Conservation (phyloP, 2,888 invertebrate genomes). For the Nectonema munidae region DNA sequence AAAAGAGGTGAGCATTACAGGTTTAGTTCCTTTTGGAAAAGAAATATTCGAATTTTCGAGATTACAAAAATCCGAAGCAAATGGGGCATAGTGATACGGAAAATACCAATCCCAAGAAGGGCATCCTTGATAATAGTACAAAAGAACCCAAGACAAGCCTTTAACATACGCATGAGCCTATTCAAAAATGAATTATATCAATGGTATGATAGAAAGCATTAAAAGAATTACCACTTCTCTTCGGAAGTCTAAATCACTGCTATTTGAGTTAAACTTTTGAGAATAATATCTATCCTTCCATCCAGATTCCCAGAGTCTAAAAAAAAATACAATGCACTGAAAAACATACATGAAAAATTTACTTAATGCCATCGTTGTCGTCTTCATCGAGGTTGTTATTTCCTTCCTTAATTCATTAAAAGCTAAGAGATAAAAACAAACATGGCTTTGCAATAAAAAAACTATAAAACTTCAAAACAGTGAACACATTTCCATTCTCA, state of each 20-base stretch:
- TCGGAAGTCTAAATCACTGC: conserved; percentile 36
- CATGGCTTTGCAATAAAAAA: too few relatives aligned
- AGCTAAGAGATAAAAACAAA: neutral
- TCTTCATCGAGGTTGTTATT: conserved; percentile 14
- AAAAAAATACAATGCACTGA: conserved; percentile 12
- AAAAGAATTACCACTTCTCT: conserved; percentile 36
- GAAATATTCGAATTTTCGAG: conserved; percentile 41
- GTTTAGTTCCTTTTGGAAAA: conserved; percentile 54
- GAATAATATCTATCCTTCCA: conserved; percentile 86
- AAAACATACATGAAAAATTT: too few relatives aligned
- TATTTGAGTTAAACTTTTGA: conserved; percentile 25
- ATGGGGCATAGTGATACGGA: conserved; percentile 96
- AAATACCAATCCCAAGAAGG: conserved; percentile 99
- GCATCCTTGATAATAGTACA: conserved; percentile 84
- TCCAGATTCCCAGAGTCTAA: conserved; percentile 46
- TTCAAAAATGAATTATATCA: conserved; percentile 13
- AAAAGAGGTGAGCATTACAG: conserved; percentile 30
- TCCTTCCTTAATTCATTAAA: conserved; percentile 16
- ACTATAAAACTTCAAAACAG: too few relatives aligned
- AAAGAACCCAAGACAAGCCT: conserved; percentile 84
- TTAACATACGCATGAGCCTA: conserved; percentile 56
- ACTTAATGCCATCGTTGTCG: conserved; percentile 19
- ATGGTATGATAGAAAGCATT: conserved; percentile 1
- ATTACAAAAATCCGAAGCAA: conserved; percentile 79
- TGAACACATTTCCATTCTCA: too few relatives aligned